Evolutionary conservation across 2,888 invertebrate species (phyloP), one percentile per base, ranked within the genome.

Genomic region (Pachycephus smyrnensis): DNA sequence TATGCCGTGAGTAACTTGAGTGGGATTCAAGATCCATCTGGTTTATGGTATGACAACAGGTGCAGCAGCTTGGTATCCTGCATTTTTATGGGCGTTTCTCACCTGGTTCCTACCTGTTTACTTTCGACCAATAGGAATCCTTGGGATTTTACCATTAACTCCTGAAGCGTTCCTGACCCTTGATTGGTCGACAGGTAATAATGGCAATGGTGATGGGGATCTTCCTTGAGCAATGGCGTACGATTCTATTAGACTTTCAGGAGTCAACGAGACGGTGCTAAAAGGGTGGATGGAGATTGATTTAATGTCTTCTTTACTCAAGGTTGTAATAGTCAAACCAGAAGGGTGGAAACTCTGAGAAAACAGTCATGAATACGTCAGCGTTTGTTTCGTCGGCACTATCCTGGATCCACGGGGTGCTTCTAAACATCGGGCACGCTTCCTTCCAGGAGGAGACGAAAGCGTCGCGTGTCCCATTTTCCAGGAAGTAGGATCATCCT

Each of bases 301-400:
- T 55, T 55, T 55, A 55, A 55, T 55, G 55, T 55, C 15, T 55
- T 55, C 55, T 55, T 55, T 55, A 55, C 55, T 55, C 23, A 6
- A 55, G 55, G 55, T 55, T 55, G 23, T 55, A 55, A 23, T 55
- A 55, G 23, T 55, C 55, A 55, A 23, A 55, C 55, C 55, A 55
- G 55, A 55, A 55, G 55, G 31, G 71, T 31, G 71, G 31, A 71
- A 33, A 33, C 71, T 71, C 71, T 81, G 82, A 81, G 82, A 86
- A 85, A 83, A 86, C 79, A 84, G 76, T 80, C 81, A 86, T 87
- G 81, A 86, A 86, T 88, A 87, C 86, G 73, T 88, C 87, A 78
- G 80, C 87, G 76, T 12, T 12, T 68, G 80, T 68, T 37, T 73
- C 76, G 75, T 69, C 37, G 79, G 37, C 71, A 81, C 77, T 80